phyloP scores from a whole-genome alignment of 2,113 vertebrate species.

The Tretioscincus oriximinensis region DNA sequence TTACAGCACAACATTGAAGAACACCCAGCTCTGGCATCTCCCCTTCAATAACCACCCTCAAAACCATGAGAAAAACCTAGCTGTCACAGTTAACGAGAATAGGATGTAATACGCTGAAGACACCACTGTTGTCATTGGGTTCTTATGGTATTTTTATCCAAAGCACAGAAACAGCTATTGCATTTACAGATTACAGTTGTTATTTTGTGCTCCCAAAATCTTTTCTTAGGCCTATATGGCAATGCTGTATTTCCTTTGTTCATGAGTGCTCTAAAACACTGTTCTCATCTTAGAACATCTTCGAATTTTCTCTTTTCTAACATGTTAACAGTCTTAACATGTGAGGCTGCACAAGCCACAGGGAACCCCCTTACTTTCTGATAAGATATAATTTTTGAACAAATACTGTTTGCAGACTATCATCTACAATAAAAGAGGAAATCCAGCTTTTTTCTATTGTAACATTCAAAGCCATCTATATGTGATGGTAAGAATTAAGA shows the following conservation, averaged over 20 bases:
- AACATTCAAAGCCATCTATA: constrained; percentile 58
- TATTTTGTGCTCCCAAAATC: neutral
- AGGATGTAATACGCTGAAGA: neutral
- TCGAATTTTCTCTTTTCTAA: neutral
- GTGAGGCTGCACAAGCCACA: neutral
- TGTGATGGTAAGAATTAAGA: constrained; percentile 29
- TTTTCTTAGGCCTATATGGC: neutral
- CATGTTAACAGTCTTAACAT: neutral
- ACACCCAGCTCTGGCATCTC: neutral
- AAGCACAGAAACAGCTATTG: constrained; percentile 32
- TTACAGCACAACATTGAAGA: neutral
- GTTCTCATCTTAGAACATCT: neutral
- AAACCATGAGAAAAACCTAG: neutral
- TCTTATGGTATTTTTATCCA: constrained; percentile 2
- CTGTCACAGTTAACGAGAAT: neutral
- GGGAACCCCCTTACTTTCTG: neutral
- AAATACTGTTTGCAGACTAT: constrained; percentile 39
- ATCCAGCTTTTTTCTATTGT: constrained; percentile 30
- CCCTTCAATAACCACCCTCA: neutral
- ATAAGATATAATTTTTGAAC: constrained; percentile 22
- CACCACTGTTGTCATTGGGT: neutral
- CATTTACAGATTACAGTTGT: neutral
- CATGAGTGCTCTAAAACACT: neutral
- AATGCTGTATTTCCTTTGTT: neutral
- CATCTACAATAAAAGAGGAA: constrained; percentile 22